Evolutionary conservation across 2,888 invertebrate species (phyloP).

Genomic region (Phania funesta): DNA sequence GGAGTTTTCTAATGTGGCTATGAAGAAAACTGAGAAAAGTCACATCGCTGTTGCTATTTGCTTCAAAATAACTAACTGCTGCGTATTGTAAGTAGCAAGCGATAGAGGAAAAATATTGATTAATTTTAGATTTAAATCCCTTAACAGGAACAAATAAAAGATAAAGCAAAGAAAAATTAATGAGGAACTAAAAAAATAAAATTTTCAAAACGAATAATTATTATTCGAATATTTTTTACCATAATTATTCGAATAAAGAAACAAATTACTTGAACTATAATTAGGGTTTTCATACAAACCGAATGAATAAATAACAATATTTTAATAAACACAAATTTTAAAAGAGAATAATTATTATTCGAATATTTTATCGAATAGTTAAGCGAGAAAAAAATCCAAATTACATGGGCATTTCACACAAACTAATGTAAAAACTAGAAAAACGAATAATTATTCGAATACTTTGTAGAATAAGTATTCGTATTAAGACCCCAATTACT

Average conservation of each 20-base stretch:
- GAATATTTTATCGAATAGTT: background rate
- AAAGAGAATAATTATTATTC: background rate
- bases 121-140: conserved; percentile 25
- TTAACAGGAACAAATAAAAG: conserved; percentile 9
- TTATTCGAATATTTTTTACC: background rate
- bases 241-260: no score
- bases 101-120: conserved; percentile 41
- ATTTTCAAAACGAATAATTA: background rate
- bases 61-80: background rate
- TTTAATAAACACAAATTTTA: background rate
- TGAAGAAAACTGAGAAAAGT: background rate
- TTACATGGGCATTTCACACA: no score
- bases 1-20: conserved; percentile 44
- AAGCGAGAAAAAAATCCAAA: background rate
- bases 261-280: no score
- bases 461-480: background rate
- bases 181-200: background rate
- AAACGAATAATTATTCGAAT: background rate
- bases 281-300: no score
- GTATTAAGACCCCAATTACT: no score
- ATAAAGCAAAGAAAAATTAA: background rate
- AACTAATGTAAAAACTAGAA: no score
- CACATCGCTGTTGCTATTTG: background rate
- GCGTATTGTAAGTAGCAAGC: background rate
- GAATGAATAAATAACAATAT: no score